Conservation (phyloP, 2,888 invertebrate genomes). For the Embidobia sp. region DNA sequence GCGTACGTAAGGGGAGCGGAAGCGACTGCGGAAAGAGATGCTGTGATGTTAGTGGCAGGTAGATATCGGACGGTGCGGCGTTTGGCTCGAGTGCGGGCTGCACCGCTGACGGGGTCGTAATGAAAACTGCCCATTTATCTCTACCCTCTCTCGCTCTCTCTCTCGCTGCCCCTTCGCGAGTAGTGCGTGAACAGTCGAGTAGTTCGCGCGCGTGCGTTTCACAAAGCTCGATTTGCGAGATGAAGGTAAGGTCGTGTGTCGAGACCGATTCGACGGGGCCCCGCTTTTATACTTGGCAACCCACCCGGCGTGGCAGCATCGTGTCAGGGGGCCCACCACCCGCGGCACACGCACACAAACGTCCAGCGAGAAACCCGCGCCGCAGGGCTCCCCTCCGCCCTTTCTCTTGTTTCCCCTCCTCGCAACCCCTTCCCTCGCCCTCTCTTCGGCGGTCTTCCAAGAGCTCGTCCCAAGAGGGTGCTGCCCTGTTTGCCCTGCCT, state of each 20-base stretch:
- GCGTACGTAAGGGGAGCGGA: no score
- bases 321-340: slow-evolving; percentile 72
- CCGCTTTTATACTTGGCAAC: slow-evolving; percentile 80
- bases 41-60: slow-evolving; percentile 38
- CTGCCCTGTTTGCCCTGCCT: slow-evolving; percentile 8
- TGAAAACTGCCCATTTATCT: slow-evolving; percentile 64
- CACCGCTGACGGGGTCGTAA: slow-evolving; percentile 64
- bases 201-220: slow-evolving; percentile 76
- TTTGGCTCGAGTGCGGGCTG: slow-evolving; percentile 56
- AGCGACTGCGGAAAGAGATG: slow-evolving; percentile 12
- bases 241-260: slow-evolving; percentile 81
- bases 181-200: slow-evolving; percentile 64
- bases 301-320: slow-evolving; percentile 73
- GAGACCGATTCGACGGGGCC: slow-evolving; percentile 77
- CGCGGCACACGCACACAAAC: slow-evolving; percentile 62
- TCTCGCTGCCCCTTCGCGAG: slow-evolving; percentile 60
- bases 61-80: slow-evolving; percentile 58
- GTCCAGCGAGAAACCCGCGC: slow-evolving; percentile 33
- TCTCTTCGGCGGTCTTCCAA: slow-evolving; percentile 28
- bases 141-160: no score
- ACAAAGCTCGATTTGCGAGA: slow-evolving; percentile 71
- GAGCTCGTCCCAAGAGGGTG: slow-evolving; percentile 29
- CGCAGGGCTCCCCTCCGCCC: slow-evolving; percentile 66
- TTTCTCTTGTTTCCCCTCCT: neutral
- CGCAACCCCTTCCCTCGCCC: slow-evolving; percentile 28